A percentile compares a stretch with the other conserved stretches of the same genome.
Evolutionary conservation across 2,797 vertebrate genomes (phyloP).

Genomic region (Enteromius afrohamiltoni): DNA sequence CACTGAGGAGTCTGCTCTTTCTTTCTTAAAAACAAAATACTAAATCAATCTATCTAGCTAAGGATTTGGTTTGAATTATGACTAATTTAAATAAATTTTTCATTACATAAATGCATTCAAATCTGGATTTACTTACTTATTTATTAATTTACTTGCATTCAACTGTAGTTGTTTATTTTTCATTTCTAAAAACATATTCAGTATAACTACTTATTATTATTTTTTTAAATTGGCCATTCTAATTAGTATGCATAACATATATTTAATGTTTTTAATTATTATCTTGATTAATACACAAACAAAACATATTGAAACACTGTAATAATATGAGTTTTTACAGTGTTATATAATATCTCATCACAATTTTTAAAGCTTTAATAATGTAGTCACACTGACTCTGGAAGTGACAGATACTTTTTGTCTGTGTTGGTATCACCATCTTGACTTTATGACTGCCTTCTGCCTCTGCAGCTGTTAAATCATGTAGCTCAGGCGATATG

Average conservation of each 20-base stretch:
- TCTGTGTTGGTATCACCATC: neutral
- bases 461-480: slow-evolving; percentile 30
- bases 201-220: too few species aligned
- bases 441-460: slow-evolving; percentile 1
- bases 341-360: too few species aligned
- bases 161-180: too few species aligned
- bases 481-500: slow-evolving; percentile 2
- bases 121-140: neutral
- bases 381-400: neutral
- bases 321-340: neutral
- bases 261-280: too few species aligned
- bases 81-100: neutral
- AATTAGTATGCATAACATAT: too few species aligned
- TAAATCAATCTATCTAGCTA: too few species aligned
- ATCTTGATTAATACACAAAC: neutral
- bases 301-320: neutral
- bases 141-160: neutral
- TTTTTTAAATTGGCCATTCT: too few species aligned
- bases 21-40: too few species aligned
- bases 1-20: neutral
- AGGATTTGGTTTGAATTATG: neutral
- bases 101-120: neutral
- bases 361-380: neutral
- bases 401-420: neutral
- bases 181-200: too few species aligned